These are phyloP conservation scores for Oreocharis arfaki DNA, from an alignment of 2,113 vertebrate genomes.

Conservation along the genomic window DNA sequence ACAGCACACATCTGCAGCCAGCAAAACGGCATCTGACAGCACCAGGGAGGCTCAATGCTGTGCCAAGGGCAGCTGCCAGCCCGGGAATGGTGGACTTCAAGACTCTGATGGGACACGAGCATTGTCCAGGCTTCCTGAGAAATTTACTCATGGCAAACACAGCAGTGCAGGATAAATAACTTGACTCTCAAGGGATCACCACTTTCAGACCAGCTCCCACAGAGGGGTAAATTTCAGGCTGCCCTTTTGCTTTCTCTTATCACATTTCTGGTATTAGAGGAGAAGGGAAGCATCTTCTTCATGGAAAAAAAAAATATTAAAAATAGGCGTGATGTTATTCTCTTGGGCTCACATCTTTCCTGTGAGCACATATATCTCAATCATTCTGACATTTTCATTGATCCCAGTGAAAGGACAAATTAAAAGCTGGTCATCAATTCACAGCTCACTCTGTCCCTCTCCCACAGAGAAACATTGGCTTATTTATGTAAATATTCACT, in stretches of 20 bases:
- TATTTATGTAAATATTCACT: background rate
- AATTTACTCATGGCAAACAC: background rate
- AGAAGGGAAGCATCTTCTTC: background rate
- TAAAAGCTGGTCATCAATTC: slow-evolving; percentile 50
- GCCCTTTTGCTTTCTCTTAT: background rate
- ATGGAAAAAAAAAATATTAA: background rate
- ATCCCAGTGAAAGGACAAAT: slow-evolving; percentile 39
- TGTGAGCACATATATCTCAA: slow-evolving; percentile 8
- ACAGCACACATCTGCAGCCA: background rate
- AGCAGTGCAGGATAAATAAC: background rate
- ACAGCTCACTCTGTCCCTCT: background rate
- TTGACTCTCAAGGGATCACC: background rate
- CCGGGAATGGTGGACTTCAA: accelerated
- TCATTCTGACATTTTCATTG: slow-evolving; percentile 47
- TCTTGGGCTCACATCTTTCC: background rate
- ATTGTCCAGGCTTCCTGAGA: background rate
- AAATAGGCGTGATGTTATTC: background rate
- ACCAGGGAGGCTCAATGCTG: background rate
- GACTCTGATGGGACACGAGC: background rate
- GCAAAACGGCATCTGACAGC: background rate
- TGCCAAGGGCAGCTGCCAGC: background rate
- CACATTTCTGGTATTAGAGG: background rate
- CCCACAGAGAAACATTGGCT: background rate
- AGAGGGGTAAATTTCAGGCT: background rate
- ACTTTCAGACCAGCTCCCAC: background rate